Percentiles rank a stretch among this genome's conserved stretches.
Conservation (phyloP, 2,888 invertebrate genomes). For the Pardosa pseudoannulata region DNA sequence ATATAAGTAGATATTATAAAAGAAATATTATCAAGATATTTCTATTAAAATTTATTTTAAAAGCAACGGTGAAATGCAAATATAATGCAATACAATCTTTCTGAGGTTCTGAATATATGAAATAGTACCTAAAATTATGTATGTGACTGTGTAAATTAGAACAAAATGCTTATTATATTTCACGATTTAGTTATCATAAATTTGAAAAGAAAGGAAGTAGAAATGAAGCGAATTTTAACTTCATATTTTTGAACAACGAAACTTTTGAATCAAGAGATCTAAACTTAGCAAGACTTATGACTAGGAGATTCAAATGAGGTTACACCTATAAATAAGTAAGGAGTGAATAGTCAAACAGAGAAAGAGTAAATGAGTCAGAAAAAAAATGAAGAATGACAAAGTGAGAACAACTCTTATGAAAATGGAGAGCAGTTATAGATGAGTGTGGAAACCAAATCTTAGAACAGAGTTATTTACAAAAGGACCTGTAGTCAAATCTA, state of each 20-base stretch:
- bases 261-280: not conserved
- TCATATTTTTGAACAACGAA: conserved; percentile 2
- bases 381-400: not conserved
- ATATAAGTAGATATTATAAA: too few species aligned
- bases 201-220: not conserved
- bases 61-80: too few species aligned
- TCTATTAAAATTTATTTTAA: too few species aligned
- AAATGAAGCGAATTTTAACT: not conserved
- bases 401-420: not conserved
- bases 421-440: not conserved
- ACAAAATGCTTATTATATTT: too few species aligned
- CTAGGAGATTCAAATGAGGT: conserved; percentile 1
- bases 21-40: too few species aligned
- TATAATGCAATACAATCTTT: too few species aligned
- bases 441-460: not conserved
- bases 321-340: not conserved
- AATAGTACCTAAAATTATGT: too few species aligned
- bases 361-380: not conserved
- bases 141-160: too few species aligned
- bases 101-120: too few species aligned
- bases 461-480: too few species aligned
- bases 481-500: too few species aligned
- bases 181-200: too few species aligned
- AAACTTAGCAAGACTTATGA: not conserved
- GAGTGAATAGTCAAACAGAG: not conserved